These are phyloP conservation scores for Bryconaethiops microstoma DNA, from an alignment of 2,797 vertebrate species.

Conservation along the genomic window DNA sequence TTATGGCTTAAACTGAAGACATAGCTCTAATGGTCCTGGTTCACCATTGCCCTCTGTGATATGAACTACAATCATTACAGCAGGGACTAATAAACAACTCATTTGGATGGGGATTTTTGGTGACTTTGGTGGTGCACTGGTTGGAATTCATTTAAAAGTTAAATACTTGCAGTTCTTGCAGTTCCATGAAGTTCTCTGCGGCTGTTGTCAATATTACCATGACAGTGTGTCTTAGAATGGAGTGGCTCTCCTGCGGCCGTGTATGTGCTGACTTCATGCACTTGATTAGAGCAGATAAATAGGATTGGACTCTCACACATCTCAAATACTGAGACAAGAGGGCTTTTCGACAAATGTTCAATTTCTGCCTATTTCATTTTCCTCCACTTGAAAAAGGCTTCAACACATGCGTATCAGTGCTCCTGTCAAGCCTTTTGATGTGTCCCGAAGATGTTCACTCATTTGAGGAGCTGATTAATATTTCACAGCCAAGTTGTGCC, in stretches of 20 bases:
- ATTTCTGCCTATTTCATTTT: conserved; percentile 14
- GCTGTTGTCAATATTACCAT: background rate
- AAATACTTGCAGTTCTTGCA: background rate
- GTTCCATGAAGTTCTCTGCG: background rate
- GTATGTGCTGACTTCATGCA: background rate
- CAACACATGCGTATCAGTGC: background rate
- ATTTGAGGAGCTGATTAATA: conserved; percentile 36
- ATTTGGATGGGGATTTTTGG: no score
- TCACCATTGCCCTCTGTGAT: no score
- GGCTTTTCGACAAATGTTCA: background rate
- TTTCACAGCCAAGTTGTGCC: conserved; percentile 7
- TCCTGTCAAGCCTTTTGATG: conserved; percentile 23
- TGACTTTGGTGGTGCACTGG: no score
- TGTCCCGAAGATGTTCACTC: conserved; percentile 26
- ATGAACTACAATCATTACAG: no score
- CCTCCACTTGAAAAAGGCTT: conserved; percentile 32
- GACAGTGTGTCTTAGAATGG: background rate
- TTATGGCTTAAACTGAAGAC: no score
- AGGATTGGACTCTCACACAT: conserved; percentile 18
- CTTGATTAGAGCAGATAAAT: conserved; percentile 48
- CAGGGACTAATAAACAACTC: no score
- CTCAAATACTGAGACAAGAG: conserved; percentile 20
- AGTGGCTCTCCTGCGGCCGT: background rate
- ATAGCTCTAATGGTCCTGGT: no score
- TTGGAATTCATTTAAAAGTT: no score